phyloP scores from a whole-genome alignment of 2,113 vertebrate genomes.

The Rousettus leschenaultii region DNA sequence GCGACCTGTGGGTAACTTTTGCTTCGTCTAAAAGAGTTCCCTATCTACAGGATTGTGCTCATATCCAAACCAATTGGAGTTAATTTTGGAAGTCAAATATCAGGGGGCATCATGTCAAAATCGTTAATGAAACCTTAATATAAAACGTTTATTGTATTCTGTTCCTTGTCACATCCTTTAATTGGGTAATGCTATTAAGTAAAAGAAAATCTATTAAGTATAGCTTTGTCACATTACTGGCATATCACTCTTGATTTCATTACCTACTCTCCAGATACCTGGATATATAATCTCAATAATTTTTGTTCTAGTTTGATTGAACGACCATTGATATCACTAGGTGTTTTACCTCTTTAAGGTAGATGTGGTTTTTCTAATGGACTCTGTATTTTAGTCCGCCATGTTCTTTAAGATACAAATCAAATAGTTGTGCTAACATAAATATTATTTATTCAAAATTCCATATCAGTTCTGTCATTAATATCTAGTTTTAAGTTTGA shows the following conservation, averaged over 20 bases:
- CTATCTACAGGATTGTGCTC: constrained; percentile 33
- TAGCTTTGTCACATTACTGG: not conserved
- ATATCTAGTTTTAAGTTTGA: not conserved
- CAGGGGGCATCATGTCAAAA: constrained; percentile 62
- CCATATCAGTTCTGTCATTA: not conserved
- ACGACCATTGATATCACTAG: not conserved
- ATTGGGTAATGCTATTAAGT: constrained; percentile 31
- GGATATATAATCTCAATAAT: not conserved
- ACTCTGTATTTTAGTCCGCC: not conserved
- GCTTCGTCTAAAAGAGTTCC: constrained; percentile 51
- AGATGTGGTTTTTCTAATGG: not conserved
- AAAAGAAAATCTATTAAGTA: constrained; percentile 47
- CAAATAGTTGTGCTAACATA: not conserved
- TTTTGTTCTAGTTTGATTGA: constrained; percentile 41
- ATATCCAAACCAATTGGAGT: constrained; percentile 63
- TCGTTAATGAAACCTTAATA: constrained; percentile 53
- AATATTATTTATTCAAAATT: not conserved
- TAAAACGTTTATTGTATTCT: constrained; percentile 40
- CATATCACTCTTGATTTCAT: constrained; percentile 48
- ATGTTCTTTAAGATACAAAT: not conserved
- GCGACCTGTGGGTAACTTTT: constrained; percentile 59
- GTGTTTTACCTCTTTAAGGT: not conserved
- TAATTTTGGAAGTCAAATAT: constrained; percentile 67
- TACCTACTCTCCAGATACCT: not conserved
- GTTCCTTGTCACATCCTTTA: constrained; percentile 17